These are phyloP conservation scores for Pristionchus exspectatus DNA, from an alignment of 2,888 invertebrate species.

Conservation along the genomic window DNA sequence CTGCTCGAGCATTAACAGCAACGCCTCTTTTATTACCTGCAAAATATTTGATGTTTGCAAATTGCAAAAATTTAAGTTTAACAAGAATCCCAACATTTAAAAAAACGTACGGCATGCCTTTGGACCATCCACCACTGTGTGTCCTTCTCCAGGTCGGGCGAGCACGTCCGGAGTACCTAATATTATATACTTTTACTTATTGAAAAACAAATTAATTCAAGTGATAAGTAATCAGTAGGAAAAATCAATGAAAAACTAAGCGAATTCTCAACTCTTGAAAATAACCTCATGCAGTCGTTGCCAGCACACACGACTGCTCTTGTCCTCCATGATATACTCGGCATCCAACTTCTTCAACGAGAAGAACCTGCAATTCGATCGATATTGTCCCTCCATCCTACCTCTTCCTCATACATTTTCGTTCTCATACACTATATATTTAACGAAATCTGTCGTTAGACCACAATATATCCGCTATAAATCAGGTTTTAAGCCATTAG, in stretches of 20 bases:
- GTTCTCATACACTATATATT: no score
- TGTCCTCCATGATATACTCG: slow-evolving; percentile 69
- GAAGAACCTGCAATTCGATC: slow-evolving; percentile 65
- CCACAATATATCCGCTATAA: no score
- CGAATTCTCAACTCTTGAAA: neutral
- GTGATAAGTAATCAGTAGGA: neutral
- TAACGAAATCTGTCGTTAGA: no score
- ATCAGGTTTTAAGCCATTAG: no score
- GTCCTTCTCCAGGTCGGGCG: slow-evolving; percentile 63
- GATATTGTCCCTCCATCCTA: neutral
- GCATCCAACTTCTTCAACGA: slow-evolving; percentile 66
- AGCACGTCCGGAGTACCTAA: slow-evolving; percentile 10
- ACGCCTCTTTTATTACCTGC: slow-evolving; percentile 69
- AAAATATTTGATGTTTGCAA: neutral
- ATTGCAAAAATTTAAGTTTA: neutral
- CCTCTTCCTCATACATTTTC: no score
- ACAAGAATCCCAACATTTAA: neutral
- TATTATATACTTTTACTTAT: neutral
- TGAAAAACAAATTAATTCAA: neutral
- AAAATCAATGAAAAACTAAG: neutral
- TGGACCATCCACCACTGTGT: slow-evolving; percentile 73
- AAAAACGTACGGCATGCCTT: slow-evolving; percentile 63
- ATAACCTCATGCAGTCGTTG: slow-evolving; percentile 66
- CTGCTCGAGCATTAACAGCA: slow-evolving; percentile 73
- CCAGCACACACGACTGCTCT: slow-evolving; percentile 72